Conservation (phyloP, 2,113 vertebrate genomes). For the Nesogale talazaci region DNA sequence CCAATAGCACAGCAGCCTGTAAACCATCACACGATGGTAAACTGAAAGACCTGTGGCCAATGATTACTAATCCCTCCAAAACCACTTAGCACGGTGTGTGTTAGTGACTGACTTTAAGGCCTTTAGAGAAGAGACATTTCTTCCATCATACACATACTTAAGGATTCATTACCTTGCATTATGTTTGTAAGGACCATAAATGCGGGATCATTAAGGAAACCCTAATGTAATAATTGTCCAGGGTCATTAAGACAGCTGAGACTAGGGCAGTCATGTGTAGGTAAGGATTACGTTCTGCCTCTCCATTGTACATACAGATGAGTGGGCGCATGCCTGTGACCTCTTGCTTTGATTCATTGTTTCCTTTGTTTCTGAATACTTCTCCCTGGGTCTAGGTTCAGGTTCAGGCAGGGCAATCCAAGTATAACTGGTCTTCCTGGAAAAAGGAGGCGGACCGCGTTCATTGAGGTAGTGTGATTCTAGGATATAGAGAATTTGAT, state of each 20-base stretch:
- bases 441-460: neutral
- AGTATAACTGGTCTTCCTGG: neutral
- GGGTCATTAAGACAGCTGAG: constrained; percentile 14
- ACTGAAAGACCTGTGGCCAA: neutral
- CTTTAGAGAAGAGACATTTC: constrained; percentile 7
- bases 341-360: neutral
- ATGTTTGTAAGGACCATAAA: constrained; percentile 42
- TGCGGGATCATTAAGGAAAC: constrained; percentile 44
- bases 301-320: neutral
- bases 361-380: constrained; percentile 47
- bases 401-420: neutral
- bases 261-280: neutral
- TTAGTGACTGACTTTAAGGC: neutral
- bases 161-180: constrained; percentile 52
- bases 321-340: neutral
- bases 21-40: neutral
- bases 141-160: neutral
- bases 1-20: neutral
- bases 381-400: neutral
- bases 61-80: neutral
- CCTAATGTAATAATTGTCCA: neutral
- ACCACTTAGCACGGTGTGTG: neutral
- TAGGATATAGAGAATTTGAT: neutral
- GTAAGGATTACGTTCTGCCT: neutral
- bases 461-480: neutral